phyloP scores from a whole-genome alignment of 2,888 invertebrate genomes.

The Stenchaetothrips biformis region DNA sequence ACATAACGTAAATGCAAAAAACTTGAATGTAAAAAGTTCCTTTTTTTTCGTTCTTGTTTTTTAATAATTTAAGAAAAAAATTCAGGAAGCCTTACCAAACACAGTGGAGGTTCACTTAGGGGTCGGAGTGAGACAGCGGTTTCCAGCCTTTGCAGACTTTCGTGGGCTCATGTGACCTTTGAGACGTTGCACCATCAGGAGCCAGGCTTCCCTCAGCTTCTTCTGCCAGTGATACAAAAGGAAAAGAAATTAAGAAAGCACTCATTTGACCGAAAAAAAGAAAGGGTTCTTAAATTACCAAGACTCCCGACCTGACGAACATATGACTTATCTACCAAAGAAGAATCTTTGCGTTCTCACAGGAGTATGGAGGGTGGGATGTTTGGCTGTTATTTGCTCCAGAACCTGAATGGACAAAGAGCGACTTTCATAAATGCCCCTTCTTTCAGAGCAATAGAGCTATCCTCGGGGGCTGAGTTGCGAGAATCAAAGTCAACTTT shows the following conservation, averaged over 20 bases:
- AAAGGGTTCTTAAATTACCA: not conserved
- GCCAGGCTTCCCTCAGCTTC: not conserved
- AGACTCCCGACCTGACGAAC: not conserved
- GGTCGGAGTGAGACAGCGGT: slow-evolving; percentile 54
- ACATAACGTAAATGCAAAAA: slow-evolving; percentile 40
- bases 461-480: slow-evolving; percentile 43
- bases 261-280: not conserved
- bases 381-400: slow-evolving; percentile 56
- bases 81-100: slow-evolving; percentile 56
- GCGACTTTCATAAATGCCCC: slow-evolving; percentile 70
- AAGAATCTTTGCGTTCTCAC: slow-evolving; percentile 48
- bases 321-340: slow-evolving; percentile 36
- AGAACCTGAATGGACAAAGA: slow-evolving; percentile 59
- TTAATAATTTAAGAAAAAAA: slow-evolving; percentile 27
- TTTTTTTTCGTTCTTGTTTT: slow-evolving; percentile 9
- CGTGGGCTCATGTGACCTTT: slow-evolving; percentile 27
- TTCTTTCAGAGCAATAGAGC: slow-evolving; percentile 71
- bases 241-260: not conserved
- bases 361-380: slow-evolving; percentile 66
- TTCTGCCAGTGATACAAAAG: not conserved
- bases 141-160: slow-evolving; percentile 32
- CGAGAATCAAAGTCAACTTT: slow-evolving; percentile 31
- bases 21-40: slow-evolving; percentile 38
- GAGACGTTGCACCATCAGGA: not conserved
- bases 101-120: slow-evolving; percentile 81